A percentile compares a stretch with the other conserved stretches of the same genome.
Evolutionary conservation across 1,140 invertebrate species (phyloP).

Genomic region (Dermatophagoides farinae): DNA sequence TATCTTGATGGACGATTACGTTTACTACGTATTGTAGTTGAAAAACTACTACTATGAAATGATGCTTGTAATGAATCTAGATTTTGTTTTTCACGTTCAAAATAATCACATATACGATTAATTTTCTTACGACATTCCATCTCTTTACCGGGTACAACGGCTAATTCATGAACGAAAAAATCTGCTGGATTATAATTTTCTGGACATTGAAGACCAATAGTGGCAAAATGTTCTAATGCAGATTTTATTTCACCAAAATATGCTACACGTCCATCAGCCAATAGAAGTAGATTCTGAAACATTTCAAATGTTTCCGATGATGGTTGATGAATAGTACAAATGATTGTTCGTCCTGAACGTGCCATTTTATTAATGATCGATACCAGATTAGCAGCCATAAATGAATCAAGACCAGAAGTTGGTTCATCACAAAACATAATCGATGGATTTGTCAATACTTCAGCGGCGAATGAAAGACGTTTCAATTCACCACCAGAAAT

Average conservation of each 20-base stretch:
- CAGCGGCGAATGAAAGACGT: conserved; percentile 79
- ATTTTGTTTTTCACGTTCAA: neutral
- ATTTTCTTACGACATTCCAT: conserved; percentile 30
- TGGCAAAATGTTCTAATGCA: conserved; percentile 56
- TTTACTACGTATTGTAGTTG: neutral
- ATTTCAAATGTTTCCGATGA: conserved; percentile 76
- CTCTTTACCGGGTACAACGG: conserved; percentile 61
- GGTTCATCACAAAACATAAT: conserved; percentile 94
- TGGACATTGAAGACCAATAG: conserved; percentile 30
- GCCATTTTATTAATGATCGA: conserved; percentile 47
- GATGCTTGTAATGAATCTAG: neutral
- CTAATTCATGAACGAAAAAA: conserved; percentile 75
- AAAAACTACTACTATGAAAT: neutral
- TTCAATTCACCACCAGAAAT: conserved; percentile 84
- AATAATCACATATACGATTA: conserved; percentile 13
- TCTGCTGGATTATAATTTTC: conserved; percentile 80
- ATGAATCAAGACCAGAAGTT: conserved; percentile 76
- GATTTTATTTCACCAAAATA: conserved; percentile 64
- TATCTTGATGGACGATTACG: neutral
- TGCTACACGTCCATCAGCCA: conserved; percentile 76
- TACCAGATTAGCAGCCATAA: conserved; percentile 81
- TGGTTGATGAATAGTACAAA: conserved; percentile 89
- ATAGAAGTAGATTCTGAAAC: conserved; percentile 70
- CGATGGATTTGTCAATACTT: conserved; percentile 80
- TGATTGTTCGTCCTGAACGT: conserved; percentile 63